Conservation (phyloP, 1,140 invertebrate genomes). For the Camponotus vicinus region DNA sequence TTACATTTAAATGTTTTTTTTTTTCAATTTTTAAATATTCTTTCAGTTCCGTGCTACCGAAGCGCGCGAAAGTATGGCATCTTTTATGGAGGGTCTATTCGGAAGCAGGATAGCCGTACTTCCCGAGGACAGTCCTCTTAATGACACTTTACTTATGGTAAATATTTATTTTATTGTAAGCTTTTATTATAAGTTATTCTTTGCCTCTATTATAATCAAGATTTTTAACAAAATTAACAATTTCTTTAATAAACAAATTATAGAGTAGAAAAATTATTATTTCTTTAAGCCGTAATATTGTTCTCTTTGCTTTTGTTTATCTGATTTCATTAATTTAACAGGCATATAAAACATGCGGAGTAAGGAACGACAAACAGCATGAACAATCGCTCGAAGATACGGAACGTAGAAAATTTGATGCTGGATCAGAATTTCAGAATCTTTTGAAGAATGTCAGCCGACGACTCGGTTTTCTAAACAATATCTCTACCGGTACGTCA, state of each 20-base stretch:
- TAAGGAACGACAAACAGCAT: conserved; percentile 74
- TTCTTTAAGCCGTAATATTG: neutral
- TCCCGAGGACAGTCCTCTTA: conserved; percentile 55
- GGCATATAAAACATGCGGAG: conserved; percentile 78
- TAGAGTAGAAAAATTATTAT: neutral
- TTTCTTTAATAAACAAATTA: neutral
- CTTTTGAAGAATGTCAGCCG: conserved; percentile 82
- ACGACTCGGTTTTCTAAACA: conserved; percentile 83
- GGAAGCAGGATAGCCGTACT: conserved; percentile 71
- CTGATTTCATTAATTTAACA: conserved; percentile 58
- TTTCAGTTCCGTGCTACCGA: conserved; percentile 81
- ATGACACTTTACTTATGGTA: conserved; percentile 80
- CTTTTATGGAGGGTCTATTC: conserved; percentile 83
- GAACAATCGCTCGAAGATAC: conserved; percentile 75
- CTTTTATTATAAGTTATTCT: conserved; percentile 1
- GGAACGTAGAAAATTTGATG: conserved; percentile 82
- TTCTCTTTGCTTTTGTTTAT: neutral
- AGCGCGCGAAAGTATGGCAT: conserved; percentile 76
- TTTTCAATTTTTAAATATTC: neutral
- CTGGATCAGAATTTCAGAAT: conserved; percentile 80
- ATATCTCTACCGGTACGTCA: conserved; percentile 54
- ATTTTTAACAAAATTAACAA: too few species aligned
- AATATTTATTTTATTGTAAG: conserved; percentile 19
- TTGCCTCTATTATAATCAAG: too few species aligned
- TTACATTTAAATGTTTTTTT: too few species aligned